Evolutionary conservation across 2,888 invertebrate species (phyloP), one percentile per base, ranked within the genome.

Genomic region (Andrena bicolor): DNA sequence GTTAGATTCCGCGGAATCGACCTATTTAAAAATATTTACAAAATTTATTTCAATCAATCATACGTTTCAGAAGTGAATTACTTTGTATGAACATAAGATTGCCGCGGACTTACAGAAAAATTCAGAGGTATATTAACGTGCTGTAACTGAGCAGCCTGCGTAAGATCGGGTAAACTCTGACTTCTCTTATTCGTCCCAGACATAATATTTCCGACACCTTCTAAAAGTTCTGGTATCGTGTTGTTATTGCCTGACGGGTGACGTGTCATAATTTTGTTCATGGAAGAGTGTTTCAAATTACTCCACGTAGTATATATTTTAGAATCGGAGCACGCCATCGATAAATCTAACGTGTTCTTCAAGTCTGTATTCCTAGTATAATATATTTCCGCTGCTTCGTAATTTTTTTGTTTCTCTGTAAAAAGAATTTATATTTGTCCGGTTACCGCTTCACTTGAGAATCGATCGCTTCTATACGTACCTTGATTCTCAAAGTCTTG

Each of bases 291-390:
- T 94, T 97, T 97, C 91, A 98, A 95, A 93, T 97, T 97, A 94
- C 97, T 97, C 97, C 98, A 98, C 61, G 98, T 97, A 87, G 98
- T 98, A 94, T 97, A 97, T 89, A 97, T 93, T 83, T 93, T 97
- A 91, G 97, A 97, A 94, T 98, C 98, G 80, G 98, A 98, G 93
- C 97, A 97, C 83, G 97, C 97, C 98, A 98, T 98, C 89, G 97
- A 97, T 85, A 96, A 95, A 90, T 97, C 96, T 94, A 96, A 83
- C 63, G 92, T 92, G 78, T 91, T 91, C 86, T 92, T 93, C 35
- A 92, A 81, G 74, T 92, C 91, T 35, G 92, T 85, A 30, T 90
- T 84, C 78, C 92, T 92, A 70, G 90, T 89, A 75, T 91, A 92
- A 77, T 92, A 93, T 28, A 89, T 87, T 75, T 92, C 93, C 63